These are phyloP conservation scores for Gerris lacustris DNA, from an alignment of 2,888 invertebrate species.

Conservation along the genomic window DNA sequence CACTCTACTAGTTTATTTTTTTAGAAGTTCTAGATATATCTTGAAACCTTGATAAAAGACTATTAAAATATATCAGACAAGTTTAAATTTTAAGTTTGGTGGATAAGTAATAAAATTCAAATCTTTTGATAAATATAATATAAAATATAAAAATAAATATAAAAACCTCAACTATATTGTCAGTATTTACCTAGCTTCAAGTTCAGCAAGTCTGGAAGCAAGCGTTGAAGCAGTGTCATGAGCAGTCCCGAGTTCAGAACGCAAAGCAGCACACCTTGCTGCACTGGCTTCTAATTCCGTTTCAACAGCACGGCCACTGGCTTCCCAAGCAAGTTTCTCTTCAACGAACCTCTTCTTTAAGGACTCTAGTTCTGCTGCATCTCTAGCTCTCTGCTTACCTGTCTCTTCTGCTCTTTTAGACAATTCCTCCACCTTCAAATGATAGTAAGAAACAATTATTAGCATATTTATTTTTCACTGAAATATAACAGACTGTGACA, in stretches of 20 bases:
- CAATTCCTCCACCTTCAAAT: slow-evolving; percentile 53
- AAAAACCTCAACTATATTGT: too few relatives aligned
- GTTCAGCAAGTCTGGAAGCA: slow-evolving; percentile 22
- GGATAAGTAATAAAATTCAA: too few relatives aligned
- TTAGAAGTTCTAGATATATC: too few relatives aligned
- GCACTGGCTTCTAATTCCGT: slow-evolving; percentile 56
- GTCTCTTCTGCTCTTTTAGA: slow-evolving; percentile 67
- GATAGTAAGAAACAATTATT: slow-evolving; percentile 3
- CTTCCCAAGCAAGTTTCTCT: slow-evolving; percentile 55
- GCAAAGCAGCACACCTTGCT: slow-evolving; percentile 51
- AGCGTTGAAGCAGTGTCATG: slow-evolving; percentile 37
- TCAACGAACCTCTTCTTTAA: slow-evolving; percentile 45
- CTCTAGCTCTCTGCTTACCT: slow-evolving; percentile 54
- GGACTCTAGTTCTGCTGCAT: slow-evolving; percentile 52
- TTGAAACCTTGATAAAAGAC: too few relatives aligned
- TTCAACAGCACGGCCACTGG: slow-evolving; percentile 49
- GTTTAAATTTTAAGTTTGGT: too few relatives aligned
- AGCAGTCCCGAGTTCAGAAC: slow-evolving; percentile 52
- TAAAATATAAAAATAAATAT: too few relatives aligned
- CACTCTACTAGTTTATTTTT: too few relatives aligned
- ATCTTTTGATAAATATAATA: too few relatives aligned
- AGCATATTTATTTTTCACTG: neutral
- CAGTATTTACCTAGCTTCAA: slow-evolving; percentile 16
- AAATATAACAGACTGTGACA: too few relatives aligned
- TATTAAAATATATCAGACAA: too few relatives aligned